Evolutionary conservation across 2,797 vertebrate genomes (phyloP).

Genomic region (Pogoniulus pusillus): DNA sequence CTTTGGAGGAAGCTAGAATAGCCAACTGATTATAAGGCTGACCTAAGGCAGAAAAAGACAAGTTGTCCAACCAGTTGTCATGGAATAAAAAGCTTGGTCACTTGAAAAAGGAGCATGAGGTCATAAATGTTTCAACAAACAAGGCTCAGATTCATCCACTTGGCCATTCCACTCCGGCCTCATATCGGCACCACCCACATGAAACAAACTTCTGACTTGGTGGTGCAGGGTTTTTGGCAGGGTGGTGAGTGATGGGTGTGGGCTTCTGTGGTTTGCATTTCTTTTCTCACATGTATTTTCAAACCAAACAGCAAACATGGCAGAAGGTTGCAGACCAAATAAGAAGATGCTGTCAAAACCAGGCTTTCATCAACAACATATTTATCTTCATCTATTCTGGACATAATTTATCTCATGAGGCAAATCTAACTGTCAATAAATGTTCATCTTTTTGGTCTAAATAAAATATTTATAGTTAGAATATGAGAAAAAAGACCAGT

Average conservation of each 20-base stretch:
- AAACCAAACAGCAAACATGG: neutral
- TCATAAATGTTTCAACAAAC: neutral
- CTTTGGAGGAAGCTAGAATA: slow-evolving; percentile 98
- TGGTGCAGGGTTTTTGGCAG: too few relatives aligned
- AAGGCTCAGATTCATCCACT: neutral
- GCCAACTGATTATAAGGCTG: slow-evolving; percentile 99
- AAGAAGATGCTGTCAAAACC: neutral
- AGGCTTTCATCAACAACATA: neutral
- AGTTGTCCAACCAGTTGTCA: neutral
- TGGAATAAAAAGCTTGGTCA: neutral
- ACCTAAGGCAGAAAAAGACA: slow-evolving; percentile 77
- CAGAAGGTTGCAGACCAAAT: neutral
- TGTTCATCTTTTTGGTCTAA: neutral
- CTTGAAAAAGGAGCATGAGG: neutral
- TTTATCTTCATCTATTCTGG: neutral
- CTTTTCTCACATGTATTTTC: neutral
- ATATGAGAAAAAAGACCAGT: neutral
- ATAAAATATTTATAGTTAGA: neutral
- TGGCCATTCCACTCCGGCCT: neutral
- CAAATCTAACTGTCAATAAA: neutral
- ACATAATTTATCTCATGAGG: neutral
- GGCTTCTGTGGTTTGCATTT: too few relatives aligned
- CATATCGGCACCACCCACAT: neutral
- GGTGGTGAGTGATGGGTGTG: too few relatives aligned
- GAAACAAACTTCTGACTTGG: neutral